phyloP scores from a whole-genome alignment of 2,888 invertebrate genomes.

The Drosophila peninsularis region DNA sequence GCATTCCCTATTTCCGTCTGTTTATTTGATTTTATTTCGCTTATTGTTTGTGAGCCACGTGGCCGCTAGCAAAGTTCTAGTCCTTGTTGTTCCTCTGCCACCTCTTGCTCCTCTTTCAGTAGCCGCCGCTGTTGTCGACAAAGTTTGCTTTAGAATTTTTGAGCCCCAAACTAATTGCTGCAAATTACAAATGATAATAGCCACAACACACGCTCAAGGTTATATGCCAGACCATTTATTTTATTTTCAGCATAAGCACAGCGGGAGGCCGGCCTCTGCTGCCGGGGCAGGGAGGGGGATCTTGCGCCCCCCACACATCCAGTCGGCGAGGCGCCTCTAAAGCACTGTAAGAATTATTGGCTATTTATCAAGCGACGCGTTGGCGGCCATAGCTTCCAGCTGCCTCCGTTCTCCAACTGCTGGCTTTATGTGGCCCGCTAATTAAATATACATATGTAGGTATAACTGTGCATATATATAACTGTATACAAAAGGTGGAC shows the following conservation, averaged over 20 bases:
- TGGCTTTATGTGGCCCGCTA: constrained; percentile 64
- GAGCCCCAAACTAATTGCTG: constrained; percentile 79
- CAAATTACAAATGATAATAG: constrained; percentile 81
- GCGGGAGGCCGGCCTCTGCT: constrained; percentile 7
- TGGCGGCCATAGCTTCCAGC: constrained; percentile 40
- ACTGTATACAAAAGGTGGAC: constrained; percentile 18
- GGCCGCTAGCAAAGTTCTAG: constrained; percentile 51
- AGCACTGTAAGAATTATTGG: constrained; percentile 77
- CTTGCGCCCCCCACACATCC: constrained; percentile 2
- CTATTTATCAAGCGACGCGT: constrained; percentile 76
- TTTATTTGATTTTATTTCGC: constrained; percentile 35
- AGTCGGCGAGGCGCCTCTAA: constrained; percentile 54
- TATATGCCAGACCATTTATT: constrained; percentile 73
- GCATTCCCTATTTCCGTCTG: neutral
- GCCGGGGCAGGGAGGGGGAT: neutral
- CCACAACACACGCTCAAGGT: constrained; percentile 81
- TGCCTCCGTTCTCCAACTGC: constrained; percentile 17
- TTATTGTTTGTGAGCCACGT: constrained; percentile 58
- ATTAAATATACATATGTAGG: constrained; percentile 71
- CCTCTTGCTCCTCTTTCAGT: neutral
- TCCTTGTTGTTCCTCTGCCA: constrained; percentile 35
- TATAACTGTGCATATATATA: constrained; percentile 33
- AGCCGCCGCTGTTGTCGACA: constrained; percentile 50
- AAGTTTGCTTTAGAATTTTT: constrained; percentile 81
- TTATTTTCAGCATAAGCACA: constrained; percentile 60